Base-by-base conservation (phyloP, 2,113 vertebrate genomes). In the Bombycilla garrulus region DNA sequence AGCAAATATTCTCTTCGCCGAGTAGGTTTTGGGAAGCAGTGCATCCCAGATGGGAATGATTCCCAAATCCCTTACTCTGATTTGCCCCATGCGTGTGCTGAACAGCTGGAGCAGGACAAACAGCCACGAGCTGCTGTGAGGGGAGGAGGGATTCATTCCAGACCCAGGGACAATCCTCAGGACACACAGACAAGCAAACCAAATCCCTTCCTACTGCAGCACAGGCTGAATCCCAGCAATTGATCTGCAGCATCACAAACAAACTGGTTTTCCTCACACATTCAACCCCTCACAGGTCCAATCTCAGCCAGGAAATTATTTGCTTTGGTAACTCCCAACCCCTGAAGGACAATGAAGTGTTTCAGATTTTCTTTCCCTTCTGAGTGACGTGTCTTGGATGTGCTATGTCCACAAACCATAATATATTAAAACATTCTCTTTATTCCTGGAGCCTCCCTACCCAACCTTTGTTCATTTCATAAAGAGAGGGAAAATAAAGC, bases 11-110 rank as follows among this genome's bases (percentile, higher is more conserved):
- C 70, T 62, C 48, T 79, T 44, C 1, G 0, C 21, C 16, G 47
- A 62, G 42, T 0, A n/a, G 31, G 7, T 53, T 62, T 74, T 23
- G 0, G 0, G 81, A 56, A 81, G 51, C 38, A 53, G 50, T 0
- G 0, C 23, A 29, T 33, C 42, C 48, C 73, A 58, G 56, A 21
- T 2, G 14, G 65, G 85, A 23, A 70, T 18, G 36, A 40, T 15
- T 65, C 22, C 73, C 2, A 9, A 84, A 35, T 38, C 28, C 67
- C 31, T 26, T 5, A 10, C 8, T 64, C 64, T 26, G 11, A 8
- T 16, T 12, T 29, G 23, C 64, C 66, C 78, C 51, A 9, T 0
- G 6, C 51, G 80, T 22, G 40, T 9, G 11, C 4, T 25, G 31
- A 42, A 21, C 22, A 73, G 47, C 47, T 48, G 4, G 28, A 61